phyloP scores from a whole-genome alignment of 1,140 invertebrate genomes.

The Samia ricini region DNA sequence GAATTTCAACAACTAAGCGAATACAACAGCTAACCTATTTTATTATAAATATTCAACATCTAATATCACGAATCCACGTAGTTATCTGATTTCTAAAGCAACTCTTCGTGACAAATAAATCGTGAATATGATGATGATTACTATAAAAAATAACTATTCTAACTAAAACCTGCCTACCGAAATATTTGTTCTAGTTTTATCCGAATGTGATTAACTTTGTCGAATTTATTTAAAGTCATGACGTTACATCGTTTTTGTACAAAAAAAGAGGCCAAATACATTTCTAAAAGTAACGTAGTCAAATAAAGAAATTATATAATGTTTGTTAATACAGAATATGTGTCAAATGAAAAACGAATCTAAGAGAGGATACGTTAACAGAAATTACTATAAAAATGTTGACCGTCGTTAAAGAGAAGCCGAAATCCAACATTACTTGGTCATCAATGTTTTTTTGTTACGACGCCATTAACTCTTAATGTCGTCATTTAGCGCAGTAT shows the following conservation, averaged over 20 bases:
- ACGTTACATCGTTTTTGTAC: neutral
- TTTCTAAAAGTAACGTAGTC: neutral
- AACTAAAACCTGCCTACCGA: neutral
- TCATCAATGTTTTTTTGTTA: neutral
- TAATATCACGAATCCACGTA: neutral
- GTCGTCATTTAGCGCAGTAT: constrained; percentile 2
- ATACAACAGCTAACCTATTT: too few relatives aligned
- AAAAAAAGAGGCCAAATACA: neutral
- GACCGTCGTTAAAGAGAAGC: neutral
- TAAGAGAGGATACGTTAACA: neutral
- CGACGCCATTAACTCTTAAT: constrained; percentile 9
- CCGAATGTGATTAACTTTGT: neutral
- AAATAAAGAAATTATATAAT: too few relatives aligned
- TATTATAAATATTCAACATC: too few relatives aligned
- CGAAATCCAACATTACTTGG: neutral
- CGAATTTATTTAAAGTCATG: neutral
- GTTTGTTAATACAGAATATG: too few relatives aligned
- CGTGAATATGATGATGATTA: neutral
- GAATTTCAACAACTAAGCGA: too few relatives aligned
- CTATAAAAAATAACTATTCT: neutral
- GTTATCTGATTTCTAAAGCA: neutral
- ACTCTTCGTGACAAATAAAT: neutral
- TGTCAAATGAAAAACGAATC: neutral
- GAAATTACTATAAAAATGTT: neutral
- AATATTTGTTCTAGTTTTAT: neutral